Evolutionary conservation across 2,888 invertebrate species (phyloP).

Genomic region (Bugula neritina): DNA sequence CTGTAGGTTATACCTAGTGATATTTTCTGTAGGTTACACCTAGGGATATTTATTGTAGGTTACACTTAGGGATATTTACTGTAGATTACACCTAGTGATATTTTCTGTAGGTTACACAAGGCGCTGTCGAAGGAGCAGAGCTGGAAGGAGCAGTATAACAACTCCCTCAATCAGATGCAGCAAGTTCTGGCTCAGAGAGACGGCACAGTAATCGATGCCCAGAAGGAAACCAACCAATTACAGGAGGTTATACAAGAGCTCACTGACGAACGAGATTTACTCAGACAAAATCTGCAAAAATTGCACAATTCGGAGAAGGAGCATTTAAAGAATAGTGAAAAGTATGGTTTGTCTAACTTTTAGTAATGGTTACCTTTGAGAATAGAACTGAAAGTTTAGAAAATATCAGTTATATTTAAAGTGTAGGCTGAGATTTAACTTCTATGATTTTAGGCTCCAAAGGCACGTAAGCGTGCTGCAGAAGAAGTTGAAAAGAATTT

Average conservation of each 20-base stretch:
- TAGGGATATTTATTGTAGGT: too few species aligned
- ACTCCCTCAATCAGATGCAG: constrained; percentile 35
- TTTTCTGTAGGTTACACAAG: constrained; percentile 39
- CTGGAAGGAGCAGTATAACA: constrained; percentile 37
- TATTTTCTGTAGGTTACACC: constrained; percentile 36
- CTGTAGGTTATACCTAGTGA: not conserved
- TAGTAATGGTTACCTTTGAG: not conserved
- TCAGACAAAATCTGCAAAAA: constrained; percentile 35
- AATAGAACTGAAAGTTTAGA: too few species aligned
- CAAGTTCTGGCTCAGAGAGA: constrained; percentile 34
- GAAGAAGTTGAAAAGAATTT: constrained; percentile 22
- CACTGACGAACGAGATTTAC: constrained; percentile 31
- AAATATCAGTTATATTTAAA: too few species aligned
- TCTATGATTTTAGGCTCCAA: constrained; percentile 1
- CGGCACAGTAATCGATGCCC: constrained; percentile 31
- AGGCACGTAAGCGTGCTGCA: constrained; percentile 19
- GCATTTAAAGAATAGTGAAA: constrained; percentile 28
- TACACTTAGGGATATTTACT: too few species aligned
- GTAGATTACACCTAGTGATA: not conserved
- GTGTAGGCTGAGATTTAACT: too few species aligned
- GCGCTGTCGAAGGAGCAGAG: constrained; percentile 39
- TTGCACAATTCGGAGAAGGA: constrained; percentile 28
- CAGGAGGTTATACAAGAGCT: constrained; percentile 27
- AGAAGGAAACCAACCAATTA: constrained; percentile 36
- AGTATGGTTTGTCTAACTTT: constrained; percentile 27